phyloP scores from a whole-genome alignment of 1,140 invertebrate genomes.

The Drosophila pachea region DNA sequence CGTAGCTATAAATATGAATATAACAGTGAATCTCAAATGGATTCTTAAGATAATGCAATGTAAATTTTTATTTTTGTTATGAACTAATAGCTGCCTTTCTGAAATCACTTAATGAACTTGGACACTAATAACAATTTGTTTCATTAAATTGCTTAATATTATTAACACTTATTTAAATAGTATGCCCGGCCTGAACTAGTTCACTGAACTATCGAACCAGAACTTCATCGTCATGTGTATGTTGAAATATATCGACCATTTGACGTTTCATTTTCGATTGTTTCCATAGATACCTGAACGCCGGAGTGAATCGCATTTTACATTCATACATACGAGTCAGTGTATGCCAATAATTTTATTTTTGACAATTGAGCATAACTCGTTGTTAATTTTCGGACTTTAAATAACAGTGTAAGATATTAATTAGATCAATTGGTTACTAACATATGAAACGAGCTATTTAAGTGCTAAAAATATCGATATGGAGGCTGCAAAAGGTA shows the following conservation, averaged over 20 bases:
- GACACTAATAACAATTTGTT: too few species aligned
- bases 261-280: constrained; percentile 25
- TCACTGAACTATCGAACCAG: not conserved
- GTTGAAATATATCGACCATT: constrained; percentile 22
- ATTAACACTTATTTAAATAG: not conserved
- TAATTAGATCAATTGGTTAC: not conserved
- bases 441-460: constrained; percentile 1
- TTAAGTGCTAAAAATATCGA: constrained; percentile 20
- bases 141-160: too few species aligned
- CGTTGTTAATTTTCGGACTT: constrained; percentile 2
- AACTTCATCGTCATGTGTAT: constrained; percentile 9
- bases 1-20: too few species aligned
- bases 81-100: too few species aligned
- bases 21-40: too few species aligned
- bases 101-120: too few species aligned
- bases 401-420: not conserved
- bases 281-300: constrained; percentile 6
- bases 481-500: constrained; percentile 34
- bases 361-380: constrained; percentile 22
- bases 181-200: not conserved
- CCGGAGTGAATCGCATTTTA: constrained; percentile 9
- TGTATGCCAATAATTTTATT: constrained; percentile 27
- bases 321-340: constrained; percentile 12
- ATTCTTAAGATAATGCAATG: too few species aligned
- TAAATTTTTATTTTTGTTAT: too few species aligned